phyloP scores from a whole-genome alignment of 2,888 invertebrate genomes.

The Teleogryllus oceanicus region DNA sequence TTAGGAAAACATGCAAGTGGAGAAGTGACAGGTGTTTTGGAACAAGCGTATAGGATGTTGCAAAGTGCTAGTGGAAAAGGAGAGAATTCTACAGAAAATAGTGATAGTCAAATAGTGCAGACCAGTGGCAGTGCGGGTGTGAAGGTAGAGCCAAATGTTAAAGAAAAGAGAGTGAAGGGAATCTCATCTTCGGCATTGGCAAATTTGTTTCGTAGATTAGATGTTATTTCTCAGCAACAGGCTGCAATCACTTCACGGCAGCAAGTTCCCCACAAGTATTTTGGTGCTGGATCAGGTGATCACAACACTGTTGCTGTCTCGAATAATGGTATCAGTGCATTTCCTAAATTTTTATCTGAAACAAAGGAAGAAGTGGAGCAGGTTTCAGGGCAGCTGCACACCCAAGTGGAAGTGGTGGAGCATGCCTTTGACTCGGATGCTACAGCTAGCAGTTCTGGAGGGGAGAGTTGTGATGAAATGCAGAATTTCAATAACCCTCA shows the following conservation, averaged over 20 bases:
- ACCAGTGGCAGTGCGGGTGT: conserved; percentile 11
- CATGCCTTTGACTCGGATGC: conserved; percentile 85
- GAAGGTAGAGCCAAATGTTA: conserved; percentile 24
- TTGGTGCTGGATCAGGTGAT: conserved; percentile 54
- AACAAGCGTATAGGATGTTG: conserved; percentile 57
- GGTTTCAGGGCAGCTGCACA: conserved; percentile 68
- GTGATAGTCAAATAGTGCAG: conserved; percentile 12
- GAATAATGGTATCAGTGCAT: conserved; percentile 25
- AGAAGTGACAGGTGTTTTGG: conserved; percentile 73
- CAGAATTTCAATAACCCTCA: conserved; percentile 75
- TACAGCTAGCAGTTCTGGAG: conserved; percentile 89
- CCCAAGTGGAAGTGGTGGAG: conserved; percentile 71
- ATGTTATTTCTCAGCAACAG: conserved; percentile 50
- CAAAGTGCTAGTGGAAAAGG: conserved; percentile 26
- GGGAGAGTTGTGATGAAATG: conserved; percentile 90
- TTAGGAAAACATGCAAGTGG: conserved; percentile 75
- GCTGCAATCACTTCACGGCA: conserved; percentile 46
- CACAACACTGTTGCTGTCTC: conserved; percentile 19
- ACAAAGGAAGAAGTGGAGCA: conserved; percentile 46
- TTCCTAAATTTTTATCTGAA: conserved; percentile 36
- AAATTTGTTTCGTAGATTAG: conserved; percentile 55
- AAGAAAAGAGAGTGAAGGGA: conserved; percentile 42
- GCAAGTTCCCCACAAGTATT: conserved; percentile 49
- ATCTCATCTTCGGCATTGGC: conserved; percentile 55
- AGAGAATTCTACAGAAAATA: not conserved